Base-by-base conservation (phyloP, 2,113 vertebrate species). In the Lampris incognitus region DNA sequence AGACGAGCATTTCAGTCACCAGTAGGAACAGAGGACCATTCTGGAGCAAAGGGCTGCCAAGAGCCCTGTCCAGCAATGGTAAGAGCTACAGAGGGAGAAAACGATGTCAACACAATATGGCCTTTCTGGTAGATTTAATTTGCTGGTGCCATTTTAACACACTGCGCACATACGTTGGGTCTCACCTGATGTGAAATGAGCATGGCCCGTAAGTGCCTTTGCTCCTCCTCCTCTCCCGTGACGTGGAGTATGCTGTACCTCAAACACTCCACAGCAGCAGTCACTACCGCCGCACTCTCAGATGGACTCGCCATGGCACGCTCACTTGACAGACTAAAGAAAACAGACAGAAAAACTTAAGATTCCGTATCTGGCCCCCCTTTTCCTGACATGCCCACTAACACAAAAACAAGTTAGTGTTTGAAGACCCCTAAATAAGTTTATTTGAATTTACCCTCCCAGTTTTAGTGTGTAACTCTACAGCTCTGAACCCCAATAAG, bases 141-240 rank as follows among this genome's bases (percentile, higher is more conserved):
- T 8, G 11, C 10, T 9, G 3, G 39, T 6, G 59, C 6, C 58
- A 38, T 60, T 4, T 6, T 41, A 0, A 41, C 11, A 51, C 66
- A 46, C 1, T 9, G n/a, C 3, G 3, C 10, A 6, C 0, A 0
- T 44, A 13, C 9, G 1, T 75, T 39, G 65, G 72, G 2, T 79
- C 74, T 57, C 86, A 99, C 98, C 96, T 99, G 97, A 56, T 97
- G 94, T 51, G 81, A 91, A 82, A 98, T 72, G 11, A 99, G 95
- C 95, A 96, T 96, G 70, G 86, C 88, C 69, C 96, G 95, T 3
- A 97, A 91, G 48, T 84, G 89, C n/a, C 40, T 80, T 64, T 93
- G 90, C 48, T 92, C 89, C 36, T 93, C 93, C 2, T 92, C 90
- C 2, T 94, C 81, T 0, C 89, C 94, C 6, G 77, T 57, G n/a